Base-by-base conservation (phyloP, 1,140 invertebrate species). In the Steinernema feltiae region DNA sequence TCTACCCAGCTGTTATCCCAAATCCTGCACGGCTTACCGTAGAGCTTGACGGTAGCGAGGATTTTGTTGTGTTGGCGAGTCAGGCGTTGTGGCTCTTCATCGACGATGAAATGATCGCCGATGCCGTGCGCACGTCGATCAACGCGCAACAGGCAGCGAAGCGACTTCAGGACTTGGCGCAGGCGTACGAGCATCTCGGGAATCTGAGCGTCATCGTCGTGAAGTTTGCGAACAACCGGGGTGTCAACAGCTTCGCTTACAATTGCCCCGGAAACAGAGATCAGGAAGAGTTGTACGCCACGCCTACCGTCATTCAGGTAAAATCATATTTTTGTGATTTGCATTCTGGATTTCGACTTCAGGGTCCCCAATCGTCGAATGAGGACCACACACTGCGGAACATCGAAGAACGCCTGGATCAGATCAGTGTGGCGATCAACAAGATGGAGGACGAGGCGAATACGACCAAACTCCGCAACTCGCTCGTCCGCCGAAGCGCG, bases 1-100 rank as follows among this genome's bases (percentile, higher is more conserved):
- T 74, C 48, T 69, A 74, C 30, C 73, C 73, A 29, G 48, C 73
- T 29, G 73, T 74, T 15, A 24, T 69, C 32, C 73, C 73, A n/a
- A 74, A 74, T 29, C 73, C 73, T 21, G 7, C 53, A 27, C 12
- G 53, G 15, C 7, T 63, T 27, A 27, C 53, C 12, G 15, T 63
- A 27, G 53, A 63, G 24, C 53, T 63, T 21, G 53, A 63, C 53
- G 53, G 53, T 21, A 15, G 7, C 53, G 53, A 63, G 24, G 53
- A 63, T 3, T 63, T 15, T 63, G 24, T 63, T 15, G 53, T 63
- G 24, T 15, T 63, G 15, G 53, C 53, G 7, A 63, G 53, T 27
- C 53, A 63, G 53, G 53, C 53, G 3, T 21, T 63, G 12, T 63
- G 53, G 53, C 53, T 63, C 53, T 63, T 63, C 53, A n/a, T 63